A percentile compares a stretch with the other conserved stretches of the same genome.
Conservation (phyloP, 2,888 invertebrate species). For the Epirrhoe alternata region DNA sequence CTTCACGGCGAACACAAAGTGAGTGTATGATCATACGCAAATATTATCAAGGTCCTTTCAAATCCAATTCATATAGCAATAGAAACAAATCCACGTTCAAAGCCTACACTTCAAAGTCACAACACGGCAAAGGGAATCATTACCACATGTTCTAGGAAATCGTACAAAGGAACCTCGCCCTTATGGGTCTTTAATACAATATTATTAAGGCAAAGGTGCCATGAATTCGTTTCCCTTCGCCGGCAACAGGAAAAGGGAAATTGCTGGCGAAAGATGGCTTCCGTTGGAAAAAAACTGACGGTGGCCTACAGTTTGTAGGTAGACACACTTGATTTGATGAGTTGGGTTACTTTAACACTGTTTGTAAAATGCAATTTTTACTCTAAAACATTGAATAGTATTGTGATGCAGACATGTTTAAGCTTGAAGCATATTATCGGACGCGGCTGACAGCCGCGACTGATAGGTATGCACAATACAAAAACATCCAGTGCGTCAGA, state of each 20-base stretch:
- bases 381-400: too few relatives aligned
- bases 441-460: too few relatives aligned
- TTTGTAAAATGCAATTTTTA: neutral
- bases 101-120: conserved; percentile 16
- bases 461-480: too few relatives aligned
- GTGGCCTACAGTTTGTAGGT: conserved; percentile 16
- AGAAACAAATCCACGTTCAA: conserved; percentile 15
- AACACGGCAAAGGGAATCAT: conserved; percentile 27
- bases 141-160: conserved; percentile 38
- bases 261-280: conserved; percentile 57
- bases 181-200: conserved; percentile 56
- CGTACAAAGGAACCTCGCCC: conserved; percentile 51
- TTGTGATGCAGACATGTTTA: too few relatives aligned
- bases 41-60: neutral
- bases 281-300: conserved; percentile 41
- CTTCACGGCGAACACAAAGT: neutral
- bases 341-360: neutral
- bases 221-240: conserved; percentile 59
- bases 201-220: conserved; percentile 61
- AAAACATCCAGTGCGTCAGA: too few relatives aligned
- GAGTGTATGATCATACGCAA: neutral
- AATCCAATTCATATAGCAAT: conserved; percentile 12
- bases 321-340: neutral
- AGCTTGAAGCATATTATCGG: too few relatives aligned
- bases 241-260: conserved; percentile 70